Conservation (phyloP, 2,113 vertebrate genomes). For the Prietella phreatophila region DNA sequence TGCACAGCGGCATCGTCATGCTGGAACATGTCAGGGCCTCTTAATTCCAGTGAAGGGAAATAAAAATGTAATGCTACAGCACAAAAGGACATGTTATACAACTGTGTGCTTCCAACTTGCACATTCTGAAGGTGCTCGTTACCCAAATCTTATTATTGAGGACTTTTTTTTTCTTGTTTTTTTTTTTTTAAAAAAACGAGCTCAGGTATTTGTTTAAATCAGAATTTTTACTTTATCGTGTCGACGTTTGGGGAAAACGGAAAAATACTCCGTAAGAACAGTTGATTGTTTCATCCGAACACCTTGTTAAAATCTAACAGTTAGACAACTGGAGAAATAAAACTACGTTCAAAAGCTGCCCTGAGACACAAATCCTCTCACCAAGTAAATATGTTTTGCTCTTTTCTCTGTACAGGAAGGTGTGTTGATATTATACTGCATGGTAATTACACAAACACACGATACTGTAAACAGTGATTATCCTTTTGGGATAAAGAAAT, state of each 20-base stretch:
- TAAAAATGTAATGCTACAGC: background rate
- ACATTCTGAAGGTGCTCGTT: background rate
- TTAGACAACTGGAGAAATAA: background rate
- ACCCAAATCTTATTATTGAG: background rate
- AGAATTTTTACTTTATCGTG: no score
- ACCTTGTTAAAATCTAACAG: background rate
- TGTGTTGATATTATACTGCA: background rate
- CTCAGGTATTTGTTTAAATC: background rate
- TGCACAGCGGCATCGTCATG: background rate
- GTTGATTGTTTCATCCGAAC: background rate
- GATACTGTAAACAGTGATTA: background rate
- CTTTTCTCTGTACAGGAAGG: background rate
- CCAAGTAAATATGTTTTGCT: background rate
- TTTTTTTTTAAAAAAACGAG: no score
- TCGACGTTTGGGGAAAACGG: background rate
- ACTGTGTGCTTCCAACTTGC: background rate
- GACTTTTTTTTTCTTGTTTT: background rate
- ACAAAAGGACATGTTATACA: background rate
- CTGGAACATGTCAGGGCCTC: background rate
- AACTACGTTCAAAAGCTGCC: background rate
- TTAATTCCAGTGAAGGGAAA: background rate
- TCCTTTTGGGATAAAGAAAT: background rate
- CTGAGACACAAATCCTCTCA: background rate
- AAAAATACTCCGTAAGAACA: no score
- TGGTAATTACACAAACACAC: background rate